phyloP scores from a whole-genome alignment of 2,797 vertebrate species.

The Knipowitschia caucasica region DNA sequence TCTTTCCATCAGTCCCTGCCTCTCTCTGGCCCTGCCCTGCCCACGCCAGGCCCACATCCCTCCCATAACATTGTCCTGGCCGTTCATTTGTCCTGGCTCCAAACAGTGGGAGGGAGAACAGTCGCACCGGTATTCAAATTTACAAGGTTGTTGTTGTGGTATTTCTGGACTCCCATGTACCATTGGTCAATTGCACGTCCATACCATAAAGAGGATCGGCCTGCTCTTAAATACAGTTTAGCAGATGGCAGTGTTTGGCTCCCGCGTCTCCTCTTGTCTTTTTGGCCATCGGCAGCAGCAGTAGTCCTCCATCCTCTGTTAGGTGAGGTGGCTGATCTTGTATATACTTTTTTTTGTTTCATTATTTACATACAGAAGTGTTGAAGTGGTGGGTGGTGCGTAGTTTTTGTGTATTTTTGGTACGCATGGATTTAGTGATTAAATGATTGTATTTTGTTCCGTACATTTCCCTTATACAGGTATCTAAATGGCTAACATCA shows the following conservation, averaged over 20 bases:
- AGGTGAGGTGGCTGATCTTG: constrained; percentile 20
- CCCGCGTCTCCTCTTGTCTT: constrained; percentile 35
- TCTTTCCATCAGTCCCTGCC: too few species aligned
- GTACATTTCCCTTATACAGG: too few species aligned
- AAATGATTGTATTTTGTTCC: too few species aligned
- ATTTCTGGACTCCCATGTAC: constrained; percentile 70
- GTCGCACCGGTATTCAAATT: constrained; percentile 28
- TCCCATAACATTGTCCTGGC: constrained; percentile 25
- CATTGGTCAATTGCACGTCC: constrained; percentile 65
- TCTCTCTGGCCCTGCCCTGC: neutral
- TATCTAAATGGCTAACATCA: too few species aligned
- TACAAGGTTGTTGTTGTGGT: constrained; percentile 51
- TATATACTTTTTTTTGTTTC: too few species aligned
- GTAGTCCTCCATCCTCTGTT: constrained; percentile 29
- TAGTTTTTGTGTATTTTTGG: too few species aligned
- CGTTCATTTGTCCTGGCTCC: neutral
- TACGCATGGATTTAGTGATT: too few species aligned
- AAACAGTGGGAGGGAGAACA: constrained; percentile 19
- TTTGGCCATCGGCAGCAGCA: neutral
- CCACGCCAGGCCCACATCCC: neutral
- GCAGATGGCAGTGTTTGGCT: constrained; percentile 50
- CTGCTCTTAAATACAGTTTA: constrained; percentile 65
- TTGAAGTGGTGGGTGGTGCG: too few species aligned
- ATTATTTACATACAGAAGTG: too few species aligned
- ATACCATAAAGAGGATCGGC: constrained; percentile 70